Percentiles rank a stretch among this genome's conserved stretches.
Evolutionary conservation across 2,113 vertebrate species (phyloP).

Genomic region (Calonectris borealis): DNA sequence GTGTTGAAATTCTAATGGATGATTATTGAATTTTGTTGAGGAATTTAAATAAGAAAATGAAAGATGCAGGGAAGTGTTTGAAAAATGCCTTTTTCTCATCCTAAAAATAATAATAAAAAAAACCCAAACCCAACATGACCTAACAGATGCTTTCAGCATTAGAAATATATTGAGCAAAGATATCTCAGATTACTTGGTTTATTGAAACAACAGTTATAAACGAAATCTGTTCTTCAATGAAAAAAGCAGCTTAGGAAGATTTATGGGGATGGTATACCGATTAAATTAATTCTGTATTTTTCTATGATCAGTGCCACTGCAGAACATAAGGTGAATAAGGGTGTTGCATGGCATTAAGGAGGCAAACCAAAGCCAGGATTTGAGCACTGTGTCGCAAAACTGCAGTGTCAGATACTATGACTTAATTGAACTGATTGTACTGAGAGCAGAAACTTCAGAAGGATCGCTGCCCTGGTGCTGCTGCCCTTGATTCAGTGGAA

Average conservation of each 20-base stretch:
- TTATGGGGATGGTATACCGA: not conserved
- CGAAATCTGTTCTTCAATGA: not conserved
- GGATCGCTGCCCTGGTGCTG: not conserved
- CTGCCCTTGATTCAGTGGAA: not conserved
- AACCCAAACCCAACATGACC: rapidly evolving
- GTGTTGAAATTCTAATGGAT: conserved; percentile 3
- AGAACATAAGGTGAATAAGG: not conserved
- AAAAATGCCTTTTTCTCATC: not conserved
- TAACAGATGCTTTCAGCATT: not conserved
- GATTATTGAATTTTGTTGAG: not conserved
- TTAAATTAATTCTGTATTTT: not conserved
- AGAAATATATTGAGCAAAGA: not conserved
- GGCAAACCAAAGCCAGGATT: not conserved
- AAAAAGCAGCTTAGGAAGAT: not conserved
- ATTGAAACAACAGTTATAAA: not conserved
- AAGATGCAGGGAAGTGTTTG: not conserved
- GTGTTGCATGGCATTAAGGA: not conserved
- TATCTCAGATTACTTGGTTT: not conserved
- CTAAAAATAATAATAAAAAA: not conserved
- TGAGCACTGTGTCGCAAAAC: not conserved
- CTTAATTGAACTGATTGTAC: not conserved
- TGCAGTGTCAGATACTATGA: not conserved
- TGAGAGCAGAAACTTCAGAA: not conserved
- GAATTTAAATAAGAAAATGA: not conserved
- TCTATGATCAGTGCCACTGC: not conserved